Conservation (phyloP, 2,113 vertebrate species). For the Muscicapa adusta region DNA sequence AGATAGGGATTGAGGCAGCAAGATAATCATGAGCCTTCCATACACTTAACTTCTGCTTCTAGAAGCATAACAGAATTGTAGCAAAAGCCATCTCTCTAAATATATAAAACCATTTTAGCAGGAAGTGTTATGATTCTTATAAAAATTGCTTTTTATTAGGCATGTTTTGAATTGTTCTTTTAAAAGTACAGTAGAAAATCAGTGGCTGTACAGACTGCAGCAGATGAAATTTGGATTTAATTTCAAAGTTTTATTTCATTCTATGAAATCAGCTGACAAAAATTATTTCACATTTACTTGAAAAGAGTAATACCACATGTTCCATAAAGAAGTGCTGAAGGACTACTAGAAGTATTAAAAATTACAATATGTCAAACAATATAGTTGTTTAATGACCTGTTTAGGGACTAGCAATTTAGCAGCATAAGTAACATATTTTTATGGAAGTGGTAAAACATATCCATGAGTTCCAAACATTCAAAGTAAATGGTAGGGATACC, state of each 20-base stretch:
- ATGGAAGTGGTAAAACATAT: not conserved
- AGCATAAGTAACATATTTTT: not conserved
- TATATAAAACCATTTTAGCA: not conserved
- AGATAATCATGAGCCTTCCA: not conserved
- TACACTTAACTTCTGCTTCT: not conserved
- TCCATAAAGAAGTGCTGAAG: not conserved
- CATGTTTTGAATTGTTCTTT: not conserved
- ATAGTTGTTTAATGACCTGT: not conserved
- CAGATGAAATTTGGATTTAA: not conserved
- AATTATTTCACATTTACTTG: not conserved
- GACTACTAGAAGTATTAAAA: not conserved
- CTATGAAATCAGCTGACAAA: not conserved
- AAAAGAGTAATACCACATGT: not conserved
- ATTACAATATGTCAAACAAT: not conserved
- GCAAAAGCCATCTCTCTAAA: not conserved
- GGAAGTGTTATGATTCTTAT: not conserved
- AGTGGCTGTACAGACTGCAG: not conserved
- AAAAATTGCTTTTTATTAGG: not conserved
- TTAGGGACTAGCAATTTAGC: not conserved
- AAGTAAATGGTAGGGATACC: not conserved
- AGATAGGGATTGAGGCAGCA: accelerated
- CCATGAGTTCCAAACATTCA: not conserved
- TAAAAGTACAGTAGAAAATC: not conserved
- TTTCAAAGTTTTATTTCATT: not conserved
- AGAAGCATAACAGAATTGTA: not conserved